These are phyloP conservation scores for Eupithecia tripunctaria DNA, from an alignment of 2,888 invertebrate genomes.

Conservation along the genomic window DNA sequence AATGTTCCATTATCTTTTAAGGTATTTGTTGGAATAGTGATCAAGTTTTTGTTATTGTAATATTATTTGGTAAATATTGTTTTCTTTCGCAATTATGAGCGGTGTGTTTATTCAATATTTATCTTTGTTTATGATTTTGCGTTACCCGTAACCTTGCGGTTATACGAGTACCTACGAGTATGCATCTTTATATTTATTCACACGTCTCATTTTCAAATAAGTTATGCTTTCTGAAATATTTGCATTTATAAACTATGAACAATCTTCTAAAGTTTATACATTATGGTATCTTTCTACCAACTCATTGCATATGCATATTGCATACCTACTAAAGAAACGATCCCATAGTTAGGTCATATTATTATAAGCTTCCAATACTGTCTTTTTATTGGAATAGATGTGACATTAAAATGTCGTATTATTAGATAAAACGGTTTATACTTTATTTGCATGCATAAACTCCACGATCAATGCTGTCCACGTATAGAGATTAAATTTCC, in stretches of 20 bases:
- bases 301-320: no score
- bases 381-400: background rate
- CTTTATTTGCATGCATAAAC: conserved; percentile 32
- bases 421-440: no score
- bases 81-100: conserved; percentile 15
- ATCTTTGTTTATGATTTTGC: conserved; percentile 9
- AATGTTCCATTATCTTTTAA: conserved; percentile 17
- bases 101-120: background rate
- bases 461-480: conserved; percentile 41
- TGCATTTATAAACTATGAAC: background rate
- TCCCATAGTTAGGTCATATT: no score
- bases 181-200: background rate
- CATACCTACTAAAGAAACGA: background rate
- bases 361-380: no score
- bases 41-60: conserved; percentile 16
- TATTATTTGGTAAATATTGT: conserved; percentile 16
- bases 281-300: no score
- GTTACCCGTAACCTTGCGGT: conserved; percentile 24
- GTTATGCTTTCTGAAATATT: background rate
- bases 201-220: background rate
- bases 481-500: conserved; percentile 54
- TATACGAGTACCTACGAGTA: background rate
- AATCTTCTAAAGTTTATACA: background rate
- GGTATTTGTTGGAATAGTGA: conserved; percentile 19
- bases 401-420: no score